A percentile compares a stretch with the other conserved stretches of the same genome.
These are phyloP conservation scores for Tychaedon coryphoeus DNA, from an alignment of 2,113 vertebrate genomes.

Conservation along the genomic window DNA sequence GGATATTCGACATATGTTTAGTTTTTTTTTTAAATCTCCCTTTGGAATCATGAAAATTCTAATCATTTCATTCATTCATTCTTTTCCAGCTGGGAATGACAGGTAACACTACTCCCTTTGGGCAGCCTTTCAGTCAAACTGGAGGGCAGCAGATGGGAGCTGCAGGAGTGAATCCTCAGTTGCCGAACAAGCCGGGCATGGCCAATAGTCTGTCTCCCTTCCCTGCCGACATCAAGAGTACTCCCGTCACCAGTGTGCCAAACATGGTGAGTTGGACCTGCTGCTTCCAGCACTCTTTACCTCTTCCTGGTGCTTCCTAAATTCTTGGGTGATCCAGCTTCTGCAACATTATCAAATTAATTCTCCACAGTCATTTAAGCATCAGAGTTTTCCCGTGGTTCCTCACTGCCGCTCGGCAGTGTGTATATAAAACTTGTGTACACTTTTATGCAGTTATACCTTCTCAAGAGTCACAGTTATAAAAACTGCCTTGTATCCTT, in stretches of 20 bases:
- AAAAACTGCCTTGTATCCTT: neutral
- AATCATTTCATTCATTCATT: conserved; percentile 32
- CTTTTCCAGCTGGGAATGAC: conserved; percentile 88
- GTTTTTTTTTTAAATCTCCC: neutral
- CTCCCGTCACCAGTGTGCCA: conserved; percentile 87
- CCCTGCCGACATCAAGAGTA: conserved; percentile 87
- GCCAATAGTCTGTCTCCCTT: conserved; percentile 89
- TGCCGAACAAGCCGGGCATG: conserved; percentile 88
- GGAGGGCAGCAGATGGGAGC: conserved; percentile 90
- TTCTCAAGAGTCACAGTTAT: neutral
- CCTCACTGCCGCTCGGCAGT: neutral
- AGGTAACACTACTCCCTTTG: conserved; percentile 86
- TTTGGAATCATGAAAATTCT: neutral
- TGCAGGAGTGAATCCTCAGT: conserved; percentile 85
- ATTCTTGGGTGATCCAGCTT: neutral
- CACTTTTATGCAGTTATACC: neutral
- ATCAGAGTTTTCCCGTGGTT: neutral
- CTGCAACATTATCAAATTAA: rapidly evolving
- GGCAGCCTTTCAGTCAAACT: conserved; percentile 88
- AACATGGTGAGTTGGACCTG: conserved; percentile 86
- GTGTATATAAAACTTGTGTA: neutral
- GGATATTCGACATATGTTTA: neutral
- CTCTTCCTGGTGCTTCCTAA: neutral
- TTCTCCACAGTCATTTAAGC: neutral
- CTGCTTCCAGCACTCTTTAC: neutral